Evolutionary conservation across 2,888 invertebrate genomes (phyloP).

Genomic region (Pimpla rufipes): DNA sequence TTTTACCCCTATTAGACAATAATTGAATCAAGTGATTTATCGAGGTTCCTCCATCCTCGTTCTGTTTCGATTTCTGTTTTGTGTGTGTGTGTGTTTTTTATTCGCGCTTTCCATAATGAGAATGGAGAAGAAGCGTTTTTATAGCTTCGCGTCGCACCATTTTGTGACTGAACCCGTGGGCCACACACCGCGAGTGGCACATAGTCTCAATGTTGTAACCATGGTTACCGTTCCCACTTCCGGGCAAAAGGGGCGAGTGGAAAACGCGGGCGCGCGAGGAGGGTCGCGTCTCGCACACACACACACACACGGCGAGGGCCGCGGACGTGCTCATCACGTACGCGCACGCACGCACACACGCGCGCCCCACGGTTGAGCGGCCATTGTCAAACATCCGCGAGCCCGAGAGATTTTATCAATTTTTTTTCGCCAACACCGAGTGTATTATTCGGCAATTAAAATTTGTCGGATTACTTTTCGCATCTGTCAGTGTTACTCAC

Average conservation of each 20-base stretch:
- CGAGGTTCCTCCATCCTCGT: too few species aligned
- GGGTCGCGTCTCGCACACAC: conserved; percentile 55
- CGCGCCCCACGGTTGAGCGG: conserved; percentile 71
- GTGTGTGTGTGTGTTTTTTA: conserved; percentile 4
- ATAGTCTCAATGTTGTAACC: conserved; percentile 84
- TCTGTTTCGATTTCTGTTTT: too few species aligned
- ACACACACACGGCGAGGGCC: conserved; percentile 64
- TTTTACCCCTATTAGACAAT: background rate
- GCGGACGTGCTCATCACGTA: conserved; percentile 50
- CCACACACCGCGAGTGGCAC: conserved; percentile 60
- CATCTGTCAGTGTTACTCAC: conserved; percentile 57
- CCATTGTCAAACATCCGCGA: conserved; percentile 79
- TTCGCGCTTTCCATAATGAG: background rate
- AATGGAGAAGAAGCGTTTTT: conserved; percentile 4
- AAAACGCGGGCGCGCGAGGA: conserved; percentile 63
- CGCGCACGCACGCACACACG: background rate
- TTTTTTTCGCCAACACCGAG: conserved; percentile 16
- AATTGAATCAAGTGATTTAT: background rate
- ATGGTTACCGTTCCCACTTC: conserved; percentile 77
- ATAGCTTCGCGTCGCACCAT: conserved; percentile 82
- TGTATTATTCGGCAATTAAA: conserved; percentile 62
- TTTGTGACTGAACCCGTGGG: conserved; percentile 81
- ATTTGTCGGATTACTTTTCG: conserved; percentile 59
- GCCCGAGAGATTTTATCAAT: conserved; percentile 55
- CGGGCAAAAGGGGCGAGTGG: conserved; percentile 65